Base-by-base conservation (phyloP, 2,113 vertebrate species). In the Baryphthengus martii region DNA sequence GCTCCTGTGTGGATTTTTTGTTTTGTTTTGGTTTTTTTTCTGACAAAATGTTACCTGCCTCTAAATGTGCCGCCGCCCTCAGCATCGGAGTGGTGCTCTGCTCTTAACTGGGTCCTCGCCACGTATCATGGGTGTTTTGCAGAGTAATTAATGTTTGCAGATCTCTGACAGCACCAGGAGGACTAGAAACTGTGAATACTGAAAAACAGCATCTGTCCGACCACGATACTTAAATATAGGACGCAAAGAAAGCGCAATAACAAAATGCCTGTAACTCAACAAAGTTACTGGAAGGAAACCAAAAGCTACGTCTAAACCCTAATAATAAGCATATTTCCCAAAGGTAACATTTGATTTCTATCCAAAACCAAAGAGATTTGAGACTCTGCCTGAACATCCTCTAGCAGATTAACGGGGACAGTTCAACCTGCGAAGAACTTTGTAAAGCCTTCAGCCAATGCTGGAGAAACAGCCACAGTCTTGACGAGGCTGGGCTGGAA, bases 311-410 rank as follows among this genome's bases (percentile, higher is more conserved):
- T 53, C 89, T 92, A 80, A 80, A 95, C 6, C 45, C 79, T 93
- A 90, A 92, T 80, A 94, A 84, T 67, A 92, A 90, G 72, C 23
- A 14, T 63, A 86, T 96, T 96, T 97, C 94, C 95, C 92, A 42
- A 67, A 96, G 92, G 94, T 92, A 35, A 83, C 73, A 10, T 92
- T 94, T 93, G 94, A 81, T 86, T 92, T 55, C 92, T 67, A 39
- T 80, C 92, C 95, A 92, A 83, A 88, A 16, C 55, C 2, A 21
- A 90, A 55, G 28, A 13, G 58, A 71, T 85, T 80, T 83, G 94
- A 95, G 94, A 82, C 88, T 66, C n/a, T 77, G 85, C 83, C 95
- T 83, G 88, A 18, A 24, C 1, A 11, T 26, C 24, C 73, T 59
- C 7, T 0, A 50, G 81, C 29, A 74, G 90, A 90, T 95, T 49